phyloP scores from a whole-genome alignment of 2,113 vertebrate genomes.

The Fulmarus glacialis region DNA sequence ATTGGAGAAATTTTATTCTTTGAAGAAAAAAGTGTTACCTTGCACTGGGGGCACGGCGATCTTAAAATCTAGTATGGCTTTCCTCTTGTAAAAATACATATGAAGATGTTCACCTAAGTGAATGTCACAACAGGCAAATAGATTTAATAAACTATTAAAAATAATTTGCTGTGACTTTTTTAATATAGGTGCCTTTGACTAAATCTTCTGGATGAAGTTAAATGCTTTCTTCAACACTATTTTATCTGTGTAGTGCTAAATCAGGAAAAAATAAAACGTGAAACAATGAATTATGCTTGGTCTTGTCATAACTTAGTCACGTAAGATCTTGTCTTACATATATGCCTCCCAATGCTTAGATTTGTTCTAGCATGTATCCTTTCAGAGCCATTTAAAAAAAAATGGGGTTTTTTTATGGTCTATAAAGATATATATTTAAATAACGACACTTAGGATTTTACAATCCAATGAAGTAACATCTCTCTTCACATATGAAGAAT shows the following conservation, averaged over 20 bases:
- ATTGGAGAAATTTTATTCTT: background rate
- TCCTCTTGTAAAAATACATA: background rate
- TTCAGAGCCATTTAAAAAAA: background rate
- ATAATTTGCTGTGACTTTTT: background rate
- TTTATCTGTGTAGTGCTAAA: background rate
- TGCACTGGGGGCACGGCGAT: accelerated
- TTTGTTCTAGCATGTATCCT: background rate
- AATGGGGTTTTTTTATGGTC: accelerated
- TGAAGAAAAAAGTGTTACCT: background rate
- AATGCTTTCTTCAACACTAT: background rate
- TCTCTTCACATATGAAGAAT: background rate
- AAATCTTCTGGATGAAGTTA: background rate
- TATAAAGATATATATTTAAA: background rate
- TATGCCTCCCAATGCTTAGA: background rate
- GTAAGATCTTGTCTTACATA: background rate
- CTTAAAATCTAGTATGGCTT: too few relatives aligned
- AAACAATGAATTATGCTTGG: background rate
- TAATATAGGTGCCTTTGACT: background rate
- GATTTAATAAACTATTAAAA: background rate
- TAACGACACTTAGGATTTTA: background rate
- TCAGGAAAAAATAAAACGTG: background rate
- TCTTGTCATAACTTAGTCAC: background rate
- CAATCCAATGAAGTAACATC: background rate
- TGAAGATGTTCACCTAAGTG: background rate
- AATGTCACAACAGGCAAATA: background rate